Evolutionary conservation across 2,888 invertebrate genomes (phyloP), one percentile per base, ranked within the genome.

Genomic region (Dryomyza anilis): DNA sequence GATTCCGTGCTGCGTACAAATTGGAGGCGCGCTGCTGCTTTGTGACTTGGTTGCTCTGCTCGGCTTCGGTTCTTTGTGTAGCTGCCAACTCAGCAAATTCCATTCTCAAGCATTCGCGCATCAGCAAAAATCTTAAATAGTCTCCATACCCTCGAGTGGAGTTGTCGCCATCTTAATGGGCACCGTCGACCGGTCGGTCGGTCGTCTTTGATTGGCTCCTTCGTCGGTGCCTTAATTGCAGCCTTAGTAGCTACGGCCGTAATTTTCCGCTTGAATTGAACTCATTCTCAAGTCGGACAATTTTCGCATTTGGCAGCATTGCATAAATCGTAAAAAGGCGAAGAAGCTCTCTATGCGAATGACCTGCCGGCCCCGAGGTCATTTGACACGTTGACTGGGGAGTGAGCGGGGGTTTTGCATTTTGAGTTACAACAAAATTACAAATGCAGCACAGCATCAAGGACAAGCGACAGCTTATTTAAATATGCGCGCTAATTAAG

Each of bases 181-280:
- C 46, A 19, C 23, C 48, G 21, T 21, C 10, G 23, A 4, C 19
- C 10, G 12, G 21, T 48, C 46, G 46, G 23, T 48, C 46, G 45
- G 45, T 45, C 43, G 12, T 56, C 46, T 56, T 48, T 56, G 30
- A 63, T 63, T 63, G 59, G 64, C 39, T 50, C 64, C 59, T 59
- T 55, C 64, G 53, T 64, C 59, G 55, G 59, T 64, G 53, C 27
- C 62, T 57, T 62, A 59, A 73, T 69, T n/a, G n/a, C n/a, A n/a
- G n/a, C n/a, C n/a, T n/a, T n/a, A n/a, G n/a, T n/a, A n/a, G n/a
- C n/a, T n/a, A n/a, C n/a, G n/a, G 69, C 70, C 68, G 71, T 71
- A 72, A 77, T 76, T 77, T 77, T 77, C 74, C 71, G 71, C 73
- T 66, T 72, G 71, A 76, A 68, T 57, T 25, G 50, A 50, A 61